phyloP scores from a whole-genome alignment of 1,140 invertebrate genomes.

The Neomicropteryx cornuta region DNA sequence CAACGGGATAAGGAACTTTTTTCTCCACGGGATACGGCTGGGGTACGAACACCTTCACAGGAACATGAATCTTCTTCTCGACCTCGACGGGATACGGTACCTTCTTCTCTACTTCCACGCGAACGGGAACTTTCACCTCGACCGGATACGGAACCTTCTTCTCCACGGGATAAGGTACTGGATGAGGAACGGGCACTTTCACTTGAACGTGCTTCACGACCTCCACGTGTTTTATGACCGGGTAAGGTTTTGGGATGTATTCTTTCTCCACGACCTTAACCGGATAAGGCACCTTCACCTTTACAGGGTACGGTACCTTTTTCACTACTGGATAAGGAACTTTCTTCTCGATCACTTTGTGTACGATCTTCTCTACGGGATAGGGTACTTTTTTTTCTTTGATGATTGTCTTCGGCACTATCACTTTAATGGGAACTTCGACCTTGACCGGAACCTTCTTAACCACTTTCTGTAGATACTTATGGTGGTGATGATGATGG shows the following conservation, averaged over 20 bases:
- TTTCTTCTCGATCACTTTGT: conserved; percentile 51
- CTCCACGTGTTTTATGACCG: conserved; percentile 40
- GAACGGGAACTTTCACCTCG: conserved; percentile 33
- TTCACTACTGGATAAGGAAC: conserved; percentile 52
- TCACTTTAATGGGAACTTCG: conserved; percentile 32
- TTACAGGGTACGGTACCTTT: conserved; percentile 49
- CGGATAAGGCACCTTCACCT: conserved; percentile 43
- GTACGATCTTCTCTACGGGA: conserved; percentile 48
- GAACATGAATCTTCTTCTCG: conserved; percentile 40
- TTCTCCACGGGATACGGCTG: conserved; percentile 46
- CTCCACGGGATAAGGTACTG: conserved; percentile 37
- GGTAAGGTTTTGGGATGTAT: conserved; percentile 44
- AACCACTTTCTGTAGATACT: conserved; percentile 44
- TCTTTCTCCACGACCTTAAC: conserved; percentile 39
- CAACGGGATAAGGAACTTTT: conserved; percentile 44
- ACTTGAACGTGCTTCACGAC: conserved; percentile 37
- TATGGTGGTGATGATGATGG: conserved; percentile 49
- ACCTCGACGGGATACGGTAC: conserved; percentile 35
- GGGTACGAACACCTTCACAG: conserved; percentile 35
- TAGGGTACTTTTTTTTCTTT: conserved; percentile 54
- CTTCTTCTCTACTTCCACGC: conserved; percentile 40
- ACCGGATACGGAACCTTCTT: conserved; percentile 40
- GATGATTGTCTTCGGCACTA: conserved; percentile 38
- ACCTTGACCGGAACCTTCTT: conserved; percentile 35
- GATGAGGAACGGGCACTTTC: conserved; percentile 36